Base-by-base conservation (phyloP, 2,888 invertebrate species). In the Desoria tigrina region DNA sequence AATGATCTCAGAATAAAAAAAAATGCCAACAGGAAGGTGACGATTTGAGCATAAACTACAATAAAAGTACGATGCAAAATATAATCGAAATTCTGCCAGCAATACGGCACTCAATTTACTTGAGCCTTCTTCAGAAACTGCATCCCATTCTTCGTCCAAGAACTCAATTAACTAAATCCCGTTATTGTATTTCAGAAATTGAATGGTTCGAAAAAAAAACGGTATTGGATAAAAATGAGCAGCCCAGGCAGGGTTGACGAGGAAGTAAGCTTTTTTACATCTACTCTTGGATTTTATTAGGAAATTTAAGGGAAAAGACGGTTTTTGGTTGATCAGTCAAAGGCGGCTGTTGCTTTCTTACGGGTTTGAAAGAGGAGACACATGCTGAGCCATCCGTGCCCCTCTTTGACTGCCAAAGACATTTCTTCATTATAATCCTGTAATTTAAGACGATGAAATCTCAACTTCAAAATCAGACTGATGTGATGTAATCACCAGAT, bases 361-460 rank as follows among this genome's bases (percentile, higher is more conserved):
- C 23, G 24, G 26, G 16, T 26, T 45, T 45, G 45, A 45, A 45
- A 51, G 7, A 23, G 51, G 26, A 51, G 51, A 51, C 51, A 51
- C 51, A 23, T 51, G 51, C 51, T 51, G 51, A 51, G 51, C 51
- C 14, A 26, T 24, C 45, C 45, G 45, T 45, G 45, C 45, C 45
- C 23, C 21, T 51, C 26, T 51, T 51, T 51, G 23, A 24, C 11
- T 51, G 26, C 51, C 23, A 26, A 51, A 51, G 51, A 51, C 51
- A 51, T 51, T 51, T 51, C 51, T 51, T 51, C 51, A 51, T 51
- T 51, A 51, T 24, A 51, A 51, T 51, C 26, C 21, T 51, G 51
- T 51, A 51, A 51, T 51, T 51, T 51, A 26, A 51, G 51, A 51
- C 24, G 51, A 51, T 51, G 51, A 51, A 26, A 32, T 11, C 51